phyloP scores from a whole-genome alignment of 2,797 vertebrate species.

The Fistularia tabacaria region DNA sequence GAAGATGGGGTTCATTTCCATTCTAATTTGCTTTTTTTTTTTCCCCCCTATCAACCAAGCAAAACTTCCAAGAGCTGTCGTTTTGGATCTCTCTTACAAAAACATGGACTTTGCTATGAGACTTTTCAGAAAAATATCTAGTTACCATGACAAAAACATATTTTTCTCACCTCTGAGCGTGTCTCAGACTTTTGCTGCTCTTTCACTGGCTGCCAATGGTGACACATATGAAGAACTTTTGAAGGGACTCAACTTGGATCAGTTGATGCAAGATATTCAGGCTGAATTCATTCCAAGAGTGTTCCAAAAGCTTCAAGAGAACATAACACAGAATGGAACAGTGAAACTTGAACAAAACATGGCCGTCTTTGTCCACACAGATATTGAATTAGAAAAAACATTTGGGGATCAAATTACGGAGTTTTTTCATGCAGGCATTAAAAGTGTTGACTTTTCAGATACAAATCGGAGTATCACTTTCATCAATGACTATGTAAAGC shows the following conservation, averaged over 20 bases:
- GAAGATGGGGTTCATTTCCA: conserved; percentile 49
- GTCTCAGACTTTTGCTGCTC: conserved; percentile 74
- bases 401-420: conserved; percentile 77
- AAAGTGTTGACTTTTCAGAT: conserved; percentile 77
- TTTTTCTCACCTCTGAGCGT: conserved; percentile 86
- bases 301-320: conserved; percentile 77
- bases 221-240: conserved; percentile 76
- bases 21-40: conserved; percentile 45
- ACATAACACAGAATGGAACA: conserved; percentile 74
- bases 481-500: conserved; percentile 80
- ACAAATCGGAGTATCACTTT: conserved; percentile 47
- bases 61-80: conserved; percentile 31
- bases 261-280: conserved; percentile 56
- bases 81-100: conserved; percentile 76
- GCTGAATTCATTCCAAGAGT: conserved; percentile 70
- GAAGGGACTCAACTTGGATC: conserved; percentile 72
- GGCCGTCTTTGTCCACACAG: conserved; percentile 75
- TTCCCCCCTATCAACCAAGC: conserved; percentile 40
- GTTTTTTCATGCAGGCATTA: conserved; percentile 81
- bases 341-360: conserved; percentile 75
- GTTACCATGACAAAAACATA: conserved; percentile 83
- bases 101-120: conserved; percentile 87
- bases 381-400: conserved; percentile 67
- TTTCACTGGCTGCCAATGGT: conserved; percentile 77
- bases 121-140: conserved; percentile 84